phyloP scores from a whole-genome alignment of 2,797 vertebrate species.

The Naso thynnoides region DNA sequence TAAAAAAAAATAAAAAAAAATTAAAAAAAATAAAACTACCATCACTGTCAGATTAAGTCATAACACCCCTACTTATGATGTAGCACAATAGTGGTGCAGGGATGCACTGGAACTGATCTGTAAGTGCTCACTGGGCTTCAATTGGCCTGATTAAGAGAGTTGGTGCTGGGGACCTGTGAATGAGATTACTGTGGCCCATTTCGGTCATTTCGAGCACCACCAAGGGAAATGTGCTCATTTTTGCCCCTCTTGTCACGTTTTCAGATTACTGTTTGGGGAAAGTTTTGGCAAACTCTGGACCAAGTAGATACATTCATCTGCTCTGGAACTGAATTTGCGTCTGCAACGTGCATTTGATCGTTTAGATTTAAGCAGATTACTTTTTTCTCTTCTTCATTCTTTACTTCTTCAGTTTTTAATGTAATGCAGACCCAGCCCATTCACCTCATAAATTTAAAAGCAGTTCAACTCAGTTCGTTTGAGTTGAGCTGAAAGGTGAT shows the following conservation, averaged over 20 bases:
- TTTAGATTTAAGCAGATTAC: neutral
- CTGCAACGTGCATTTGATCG: neutral
- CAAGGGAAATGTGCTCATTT: slow-evolving; percentile 38
- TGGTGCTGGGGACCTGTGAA: slow-evolving; percentile 35
- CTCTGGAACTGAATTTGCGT: neutral
- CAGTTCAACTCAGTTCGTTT: slow-evolving; percentile 27
- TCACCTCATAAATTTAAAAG: slow-evolving; percentile 31
- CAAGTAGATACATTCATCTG: neutral
- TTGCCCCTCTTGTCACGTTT: slow-evolving; percentile 2
- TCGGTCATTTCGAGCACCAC: slow-evolving; percentile 40
- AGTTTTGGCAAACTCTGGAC: neutral
- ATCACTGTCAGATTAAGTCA: slow-evolving; percentile 6
- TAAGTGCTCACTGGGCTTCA: slow-evolving; percentile 36
- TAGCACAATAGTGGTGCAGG: neutral
- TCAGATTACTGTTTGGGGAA: slow-evolving; percentile 10
- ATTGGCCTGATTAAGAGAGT: slow-evolving; percentile 42
- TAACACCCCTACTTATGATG: neutral
- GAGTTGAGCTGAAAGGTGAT: slow-evolving; percentile 59
- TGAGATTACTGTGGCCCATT: slow-evolving; percentile 38
- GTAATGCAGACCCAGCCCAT: slow-evolving; percentile 16
- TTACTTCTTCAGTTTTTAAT: slow-evolving; percentile 36
- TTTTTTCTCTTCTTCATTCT: slow-evolving; percentile 3
- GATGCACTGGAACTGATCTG: slow-evolving; percentile 37
- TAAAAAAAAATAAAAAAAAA: neutral
- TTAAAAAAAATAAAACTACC: neutral